phyloP scores from a whole-genome alignment of 2,888 invertebrate species.

The Sminthurinus aureus region DNA sequence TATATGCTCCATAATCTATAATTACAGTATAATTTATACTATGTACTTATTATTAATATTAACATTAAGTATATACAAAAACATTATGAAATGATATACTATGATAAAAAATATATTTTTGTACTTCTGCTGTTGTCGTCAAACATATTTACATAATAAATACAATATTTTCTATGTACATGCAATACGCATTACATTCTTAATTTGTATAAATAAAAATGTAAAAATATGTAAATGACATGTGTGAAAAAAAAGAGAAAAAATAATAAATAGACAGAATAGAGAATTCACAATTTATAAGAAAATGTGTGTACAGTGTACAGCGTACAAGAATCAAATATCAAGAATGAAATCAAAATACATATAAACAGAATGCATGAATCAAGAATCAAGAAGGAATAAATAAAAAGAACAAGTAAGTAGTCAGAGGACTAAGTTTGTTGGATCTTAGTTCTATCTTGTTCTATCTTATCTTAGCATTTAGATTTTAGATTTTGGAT shows the following conservation, averaged over 20 bases:
- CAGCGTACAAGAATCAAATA: too few relatives aligned
- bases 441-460: too few relatives aligned
- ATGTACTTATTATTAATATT: neutral
- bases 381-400: too few relatives aligned
- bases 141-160: neutral
- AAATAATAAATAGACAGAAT: neutral
- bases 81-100: too few relatives aligned
- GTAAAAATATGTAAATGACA: neutral
- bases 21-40: neutral
- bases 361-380: neutral
- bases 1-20: too few relatives aligned
- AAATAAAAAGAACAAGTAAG: too few relatives aligned
- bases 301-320: neutral
- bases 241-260: neutral
- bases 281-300: too few relatives aligned
- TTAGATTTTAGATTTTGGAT: too few relatives aligned
- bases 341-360: too few relatives aligned
- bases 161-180: neutral
- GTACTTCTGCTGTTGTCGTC: constrained; percentile 22
- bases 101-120: constrained; percentile 41
- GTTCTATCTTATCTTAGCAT: too few relatives aligned
- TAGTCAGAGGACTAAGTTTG: too few relatives aligned
- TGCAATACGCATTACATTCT: neutral
- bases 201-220: neutral
- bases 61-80: constrained; percentile 12